Evolutionary conservation across 1,140 invertebrate genomes (phyloP), one percentile per base, ranked within the genome.

Genomic region (Mylabris phalerata): DNA sequence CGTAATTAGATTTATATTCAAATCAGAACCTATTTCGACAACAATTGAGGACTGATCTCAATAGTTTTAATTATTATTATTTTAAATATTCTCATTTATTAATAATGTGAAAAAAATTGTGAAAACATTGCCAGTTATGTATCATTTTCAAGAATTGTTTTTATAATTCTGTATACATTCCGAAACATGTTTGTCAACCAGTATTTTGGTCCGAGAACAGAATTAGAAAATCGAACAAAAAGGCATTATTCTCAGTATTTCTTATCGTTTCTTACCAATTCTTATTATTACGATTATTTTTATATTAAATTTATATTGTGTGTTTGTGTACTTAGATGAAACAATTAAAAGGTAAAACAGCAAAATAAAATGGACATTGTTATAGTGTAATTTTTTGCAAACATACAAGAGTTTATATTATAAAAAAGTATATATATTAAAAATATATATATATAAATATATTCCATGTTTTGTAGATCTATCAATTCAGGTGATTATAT

Each of bases 391-490:
- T 71, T 69, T 71, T 32, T 71, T 71, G 65, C 64, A 66, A 32
- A 68, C 66, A 60, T 71, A 69, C 63, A 69, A 72, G 70, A 72
- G 71, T 72, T 72, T 72, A 71, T 72, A 72, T 69, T 67, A 32
- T 32, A 32, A 32, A 32, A 32, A 32, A 32, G 4, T 32, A 32
- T 32, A 32, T 32, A 32, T 32, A 32, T 32, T 5, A 3, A 7
- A 32, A 32, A 32, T 5, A 32, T 5, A 32, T 5, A 32, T 5
- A 5, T 32, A 32, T 32, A 32, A 66, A 70, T 69, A 71, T 72
- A 70, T 72, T 68, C 67, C 69, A 71, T 71, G 68, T 72, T 72
- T 72, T 72, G 70, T 71, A 72, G 67, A 72, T 67, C 68, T 69
- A 67, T 71, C 58, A 62, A 62, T 59, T 50, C 61, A 65, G 44